These are phyloP conservation scores for Elegia similella DNA, from an alignment of 2,888 invertebrate species.

Conservation along the genomic window DNA sequence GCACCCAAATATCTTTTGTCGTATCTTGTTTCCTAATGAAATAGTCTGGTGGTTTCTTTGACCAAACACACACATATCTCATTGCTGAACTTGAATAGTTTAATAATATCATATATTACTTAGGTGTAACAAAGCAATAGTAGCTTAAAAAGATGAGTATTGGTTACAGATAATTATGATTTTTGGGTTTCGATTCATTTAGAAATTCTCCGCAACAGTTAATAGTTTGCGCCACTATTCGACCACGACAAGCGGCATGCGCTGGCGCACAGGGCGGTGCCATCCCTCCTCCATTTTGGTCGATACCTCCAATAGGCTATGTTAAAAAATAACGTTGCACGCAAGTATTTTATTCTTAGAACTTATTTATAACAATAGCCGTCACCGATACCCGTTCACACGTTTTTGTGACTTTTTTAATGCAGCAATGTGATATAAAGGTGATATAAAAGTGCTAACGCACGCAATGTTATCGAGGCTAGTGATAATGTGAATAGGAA, in stretches of 20 bases:
- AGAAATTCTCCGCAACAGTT: slow-evolving; percentile 24
- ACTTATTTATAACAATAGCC: slow-evolving; percentile 15
- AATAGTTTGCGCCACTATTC: slow-evolving; percentile 20
- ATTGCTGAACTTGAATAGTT: no score
- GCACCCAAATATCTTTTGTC: no score
- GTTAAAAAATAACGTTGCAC: slow-evolving; percentile 47
- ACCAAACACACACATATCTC: no score
- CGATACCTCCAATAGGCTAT: slow-evolving; percentile 53
- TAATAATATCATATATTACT: no score
- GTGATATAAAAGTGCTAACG: not conserved
- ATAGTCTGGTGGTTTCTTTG: no score
- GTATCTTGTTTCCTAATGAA: no score
- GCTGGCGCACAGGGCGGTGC: slow-evolving; percentile 49
- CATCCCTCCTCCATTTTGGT: slow-evolving; percentile 46
- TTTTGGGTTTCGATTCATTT: no score
- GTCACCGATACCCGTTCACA: not conserved
- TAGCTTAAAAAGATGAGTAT: no score
- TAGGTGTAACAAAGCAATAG: no score
- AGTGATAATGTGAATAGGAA: not conserved
- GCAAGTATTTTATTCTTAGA: slow-evolving; percentile 33
- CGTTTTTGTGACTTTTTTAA: slow-evolving; percentile 8
- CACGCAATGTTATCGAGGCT: not conserved
- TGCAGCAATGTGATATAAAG: not conserved
- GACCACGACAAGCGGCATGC: slow-evolving; percentile 36
- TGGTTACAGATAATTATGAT: no score